These are phyloP conservation scores for Etia nguti DNA, from an alignment of 2,113 vertebrate genomes.

Conservation along the genomic window DNA sequence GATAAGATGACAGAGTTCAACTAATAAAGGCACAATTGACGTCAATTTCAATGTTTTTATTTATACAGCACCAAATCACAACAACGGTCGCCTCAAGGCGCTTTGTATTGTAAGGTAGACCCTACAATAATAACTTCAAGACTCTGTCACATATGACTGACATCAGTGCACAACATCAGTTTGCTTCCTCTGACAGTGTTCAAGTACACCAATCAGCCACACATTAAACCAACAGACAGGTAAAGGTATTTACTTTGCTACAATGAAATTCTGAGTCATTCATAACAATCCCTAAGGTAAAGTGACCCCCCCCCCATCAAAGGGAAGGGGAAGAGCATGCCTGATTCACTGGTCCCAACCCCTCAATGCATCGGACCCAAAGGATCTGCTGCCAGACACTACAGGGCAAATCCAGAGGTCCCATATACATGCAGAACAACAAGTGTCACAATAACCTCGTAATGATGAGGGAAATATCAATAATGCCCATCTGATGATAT, in stretches of 20 bases:
- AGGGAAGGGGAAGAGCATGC: not conserved
- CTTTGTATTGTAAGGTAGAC: not conserved
- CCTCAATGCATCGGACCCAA: not conserved
- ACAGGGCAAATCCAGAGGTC: not conserved
- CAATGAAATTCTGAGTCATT: not conserved
- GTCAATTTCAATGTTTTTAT: not conserved
- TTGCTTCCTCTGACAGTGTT: not conserved
- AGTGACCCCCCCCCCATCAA: not conserved
- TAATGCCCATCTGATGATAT: not conserved
- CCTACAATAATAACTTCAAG: not conserved
- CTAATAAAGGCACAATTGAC: not conserved
- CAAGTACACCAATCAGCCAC: not conserved
- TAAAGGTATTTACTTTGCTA: not conserved
- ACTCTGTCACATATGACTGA: not conserved
- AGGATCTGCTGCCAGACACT: not conserved
- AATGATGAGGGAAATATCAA: not conserved
- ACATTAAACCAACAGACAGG: not conserved
- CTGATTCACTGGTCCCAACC: not conserved
- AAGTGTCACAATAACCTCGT: rapidly evolving
- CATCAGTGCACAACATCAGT: not conserved
- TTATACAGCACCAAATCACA: not conserved
- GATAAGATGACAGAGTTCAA: not conserved
- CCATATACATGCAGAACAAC: not conserved
- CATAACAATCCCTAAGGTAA: not conserved
- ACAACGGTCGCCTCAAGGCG: not conserved